A percentile compares a stretch with the other conserved stretches of the same genome.
Evolutionary conservation across 2,888 invertebrate genomes (phyloP).

Genomic region (Apoderus coryli): DNA sequence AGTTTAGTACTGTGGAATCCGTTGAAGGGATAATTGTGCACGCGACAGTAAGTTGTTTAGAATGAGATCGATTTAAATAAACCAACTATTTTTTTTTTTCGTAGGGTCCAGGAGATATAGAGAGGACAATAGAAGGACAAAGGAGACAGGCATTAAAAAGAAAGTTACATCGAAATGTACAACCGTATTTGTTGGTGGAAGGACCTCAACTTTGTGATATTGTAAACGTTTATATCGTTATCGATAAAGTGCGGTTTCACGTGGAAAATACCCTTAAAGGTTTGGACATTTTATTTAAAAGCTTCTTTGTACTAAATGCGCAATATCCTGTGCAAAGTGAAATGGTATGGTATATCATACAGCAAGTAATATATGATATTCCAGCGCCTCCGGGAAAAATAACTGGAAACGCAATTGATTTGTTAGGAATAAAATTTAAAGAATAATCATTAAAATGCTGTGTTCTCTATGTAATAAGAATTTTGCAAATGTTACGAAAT

Average conservation of each 20-base stretch:
- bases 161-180: constrained; percentile 6
- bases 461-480: constrained; percentile 7
- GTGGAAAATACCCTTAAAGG: constrained; percentile 8
- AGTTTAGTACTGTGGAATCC: constrained; percentile 8
- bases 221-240: constrained; percentile 8
- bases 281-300: constrained; percentile 9
- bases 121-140: constrained; percentile 1
- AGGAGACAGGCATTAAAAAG: constrained; percentile 2
- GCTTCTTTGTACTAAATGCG: constrained; percentile 6
- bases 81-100: background rate
- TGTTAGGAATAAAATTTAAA: constrained; percentile 1
- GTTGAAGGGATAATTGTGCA: constrained; percentile 9
- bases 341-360: constrained; percentile 8
- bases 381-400: constrained; percentile 3
- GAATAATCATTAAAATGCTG: constrained; percentile 4
- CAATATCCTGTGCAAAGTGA: constrained; percentile 8
- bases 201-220: constrained; percentile 6
- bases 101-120: constrained; percentile 6
- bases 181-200: constrained; percentile 8
- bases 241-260: constrained; percentile 10
- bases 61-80: background rate
- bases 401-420: background rate
- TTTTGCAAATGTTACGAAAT: constrained; percentile 5
- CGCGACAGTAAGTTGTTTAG: constrained; percentile 5
- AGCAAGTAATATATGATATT: constrained; percentile 8